phyloP scores from a whole-genome alignment of 2,113 vertebrate genomes.

The Silurus meridionalis region DNA sequence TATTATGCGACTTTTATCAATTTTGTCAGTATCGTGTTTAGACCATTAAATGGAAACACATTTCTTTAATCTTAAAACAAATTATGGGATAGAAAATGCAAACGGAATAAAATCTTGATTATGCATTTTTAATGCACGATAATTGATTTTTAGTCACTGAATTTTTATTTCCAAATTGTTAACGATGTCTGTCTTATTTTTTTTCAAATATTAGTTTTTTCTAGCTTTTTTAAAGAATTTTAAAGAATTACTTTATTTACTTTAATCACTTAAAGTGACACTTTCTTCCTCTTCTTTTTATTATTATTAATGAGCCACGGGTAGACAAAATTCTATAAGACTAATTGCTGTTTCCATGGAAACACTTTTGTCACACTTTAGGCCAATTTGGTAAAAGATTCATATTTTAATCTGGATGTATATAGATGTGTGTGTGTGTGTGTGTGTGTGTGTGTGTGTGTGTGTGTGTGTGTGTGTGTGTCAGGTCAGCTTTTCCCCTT shows the following conservation, averaged over 20 bases:
- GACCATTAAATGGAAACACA: not conserved
- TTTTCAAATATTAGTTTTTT: not conserved
- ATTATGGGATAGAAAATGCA: not conserved
- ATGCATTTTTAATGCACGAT: not conserved
- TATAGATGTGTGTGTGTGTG: not conserved
- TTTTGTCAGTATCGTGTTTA: not conserved
- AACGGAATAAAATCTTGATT: not conserved
- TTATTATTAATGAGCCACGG: not conserved
- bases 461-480: too few relatives aligned
- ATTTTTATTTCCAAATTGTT: not conserved
- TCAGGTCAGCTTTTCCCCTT: not conserved
- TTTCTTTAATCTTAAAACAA: not conserved
- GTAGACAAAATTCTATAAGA: not conserved
- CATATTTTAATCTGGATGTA: not conserved
- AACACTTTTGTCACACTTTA: not conserved
- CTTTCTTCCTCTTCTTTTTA: not conserved
- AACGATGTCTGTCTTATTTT: not conserved
- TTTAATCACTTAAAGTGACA: too few relatives aligned
- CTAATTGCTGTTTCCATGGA: not conserved
- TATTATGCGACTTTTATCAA: too few relatives aligned
- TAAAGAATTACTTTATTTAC: too few relatives aligned
- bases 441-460: too few relatives aligned
- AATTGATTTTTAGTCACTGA: not conserved
- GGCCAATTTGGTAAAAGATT: not conserved
- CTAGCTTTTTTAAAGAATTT: too few relatives aligned